phyloP scores from a whole-genome alignment of 2,797 vertebrate genomes.

The Diplodus sargus region DNA sequence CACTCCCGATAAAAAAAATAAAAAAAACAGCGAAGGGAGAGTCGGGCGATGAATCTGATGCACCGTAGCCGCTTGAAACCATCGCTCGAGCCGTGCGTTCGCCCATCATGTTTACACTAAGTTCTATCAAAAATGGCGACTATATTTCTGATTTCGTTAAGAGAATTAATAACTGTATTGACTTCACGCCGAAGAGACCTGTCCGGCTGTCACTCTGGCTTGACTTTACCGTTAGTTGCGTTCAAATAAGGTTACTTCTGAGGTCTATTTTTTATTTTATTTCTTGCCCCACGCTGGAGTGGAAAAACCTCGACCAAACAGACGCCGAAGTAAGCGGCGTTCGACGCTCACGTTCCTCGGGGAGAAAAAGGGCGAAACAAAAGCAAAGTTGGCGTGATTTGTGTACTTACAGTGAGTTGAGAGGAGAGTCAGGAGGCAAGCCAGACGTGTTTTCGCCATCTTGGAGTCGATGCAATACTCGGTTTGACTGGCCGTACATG shows the following conservation, averaged over 20 bases:
- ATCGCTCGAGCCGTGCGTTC: background rate
- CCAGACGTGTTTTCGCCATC: conserved; percentile 88
- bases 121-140: conserved; percentile 59
- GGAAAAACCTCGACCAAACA: conserved; percentile 31
- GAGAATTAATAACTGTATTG: conserved; percentile 21
- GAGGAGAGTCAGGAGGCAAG: conserved; percentile 84
- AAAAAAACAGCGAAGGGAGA: background rate
- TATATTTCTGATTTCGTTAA: conserved; percentile 11
- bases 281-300: background rate
- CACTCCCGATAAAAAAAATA: too few species aligned
- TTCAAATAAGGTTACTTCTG: conserved; percentile 39
- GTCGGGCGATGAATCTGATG: background rate
- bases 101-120: conserved; percentile 13
- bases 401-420: conserved; percentile 86
- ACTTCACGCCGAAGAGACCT: background rate
- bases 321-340: conserved; percentile 4
- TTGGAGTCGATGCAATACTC: conserved; percentile 86
- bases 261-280: conserved; percentile 3
- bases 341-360: background rate
- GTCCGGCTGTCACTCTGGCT: conserved; percentile 14
- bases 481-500: conserved; percentile 81
- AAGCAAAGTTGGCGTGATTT: conserved; percentile 1
- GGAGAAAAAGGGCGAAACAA: background rate
- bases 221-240: conserved; percentile 66
- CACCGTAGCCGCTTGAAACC: conserved; percentile 37